These are phyloP conservation scores for Leptinotarsa undecemlineata DNA, from an alignment of 1,140 invertebrate species.

Conservation along the genomic window DNA sequence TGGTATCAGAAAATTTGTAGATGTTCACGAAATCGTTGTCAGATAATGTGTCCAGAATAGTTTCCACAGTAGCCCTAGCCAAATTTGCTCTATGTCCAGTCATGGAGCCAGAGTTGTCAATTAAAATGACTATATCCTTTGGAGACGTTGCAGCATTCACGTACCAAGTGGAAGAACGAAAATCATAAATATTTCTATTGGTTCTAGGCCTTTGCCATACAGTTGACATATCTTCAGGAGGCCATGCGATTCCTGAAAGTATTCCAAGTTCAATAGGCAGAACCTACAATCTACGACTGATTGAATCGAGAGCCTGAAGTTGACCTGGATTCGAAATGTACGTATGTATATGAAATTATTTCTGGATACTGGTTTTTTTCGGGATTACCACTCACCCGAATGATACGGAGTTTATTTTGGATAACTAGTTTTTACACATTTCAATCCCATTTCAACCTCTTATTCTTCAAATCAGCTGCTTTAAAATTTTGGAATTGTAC, in stretches of 20 bases:
- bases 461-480: too few species aligned
- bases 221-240: conserved; percentile 63
- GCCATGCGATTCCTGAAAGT: conserved; percentile 71
- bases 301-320: too few species aligned
- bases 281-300: too few species aligned
- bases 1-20: conserved; percentile 77
- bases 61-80: conserved; percentile 80
- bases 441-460: too few species aligned
- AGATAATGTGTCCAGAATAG: conserved; percentile 91
- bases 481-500: too few species aligned
- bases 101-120: conserved; percentile 90
- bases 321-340: too few species aligned
- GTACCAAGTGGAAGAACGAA: conserved; percentile 88
- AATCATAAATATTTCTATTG: conserved; percentile 81
- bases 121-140: conserved; percentile 92
- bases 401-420: too few species aligned
- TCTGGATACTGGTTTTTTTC: background rate
- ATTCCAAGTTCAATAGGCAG: conserved; percentile 2
- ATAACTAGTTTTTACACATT: too few species aligned
- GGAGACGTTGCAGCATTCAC: conserved; percentile 94
- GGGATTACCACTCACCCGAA: too few species aligned
- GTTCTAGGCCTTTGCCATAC: conserved; percentile 54
- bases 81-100: conserved; percentile 83
- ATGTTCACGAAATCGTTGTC: conserved; percentile 98
- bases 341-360: too few species aligned